Evolutionary conservation across 2,888 invertebrate genomes (phyloP), one percentile per base, ranked within the genome.

Genomic region (Trachelus stipa): DNA sequence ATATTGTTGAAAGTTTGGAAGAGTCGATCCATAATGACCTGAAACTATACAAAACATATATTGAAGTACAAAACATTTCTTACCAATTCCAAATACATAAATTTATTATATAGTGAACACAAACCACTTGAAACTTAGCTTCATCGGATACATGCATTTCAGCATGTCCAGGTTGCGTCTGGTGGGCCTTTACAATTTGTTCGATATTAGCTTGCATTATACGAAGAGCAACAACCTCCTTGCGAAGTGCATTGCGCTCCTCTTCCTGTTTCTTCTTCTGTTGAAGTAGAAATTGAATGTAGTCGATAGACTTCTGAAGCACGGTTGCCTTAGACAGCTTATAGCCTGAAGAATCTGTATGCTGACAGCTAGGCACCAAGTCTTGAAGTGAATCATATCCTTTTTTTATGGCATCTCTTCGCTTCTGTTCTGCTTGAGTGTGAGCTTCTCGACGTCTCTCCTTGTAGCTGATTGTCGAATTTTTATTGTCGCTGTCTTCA

Each of bases 321-420:
- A 98, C 96, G 73, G 98, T 97, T 74, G 98, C 99, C 93, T 99
- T 99, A 92, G 98, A 98, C 68, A 98, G 93, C 92, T 99, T 99
- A 91, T 98, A 98, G 34, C 97, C 97, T 33, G 97, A 96, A 35
- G 97, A 94, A 91, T 98, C 98, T 69, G 96, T 96, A 89, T 98
- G 97, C 90, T 98, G 97, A 88, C 98, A 98, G 77, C 97, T 97
- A 0, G 98, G 98, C 15, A 99, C 98, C 82, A 98, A 92, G 87
- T 96, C 96, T 92, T 98, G 98, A 31, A 99, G 93, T 3, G 97
- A 96, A 91, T 98, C 98, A 91, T 99, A 99, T 0, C 98, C 98
- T 91, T 97, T 98, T 92, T 98, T 99, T 81, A 99, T 99, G 2
- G 98, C 98, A 94, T 99, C 98, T 87, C 98, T 94, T 83, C 99